Evolutionary conservation across 2,888 invertebrate species (phyloP), one percentile per base, ranked within the genome.

Genomic region (Orthonevra nobilis): DNA sequence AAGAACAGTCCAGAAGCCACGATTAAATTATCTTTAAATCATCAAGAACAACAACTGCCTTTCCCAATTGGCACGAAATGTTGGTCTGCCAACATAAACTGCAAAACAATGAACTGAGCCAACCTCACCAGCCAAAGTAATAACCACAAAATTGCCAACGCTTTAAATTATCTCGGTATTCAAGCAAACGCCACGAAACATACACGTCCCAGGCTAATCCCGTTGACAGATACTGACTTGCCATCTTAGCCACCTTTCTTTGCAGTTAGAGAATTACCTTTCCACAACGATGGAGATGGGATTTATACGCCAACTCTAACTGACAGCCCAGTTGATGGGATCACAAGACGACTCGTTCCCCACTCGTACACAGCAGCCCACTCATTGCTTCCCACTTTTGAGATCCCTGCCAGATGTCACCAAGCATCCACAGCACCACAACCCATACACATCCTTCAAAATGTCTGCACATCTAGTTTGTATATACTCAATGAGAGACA

Each of bases 371-470:
- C 30, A 10, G 7, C 42, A 36, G 42, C 73, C 79, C 73, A 79
- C 73, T 73, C 73, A 79, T 79, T 79, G 79, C 68, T 79, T 79
- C 36, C 66, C 30, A 68, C 44, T 79, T 79, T 73, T 63, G 73
- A 73, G 56, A 68, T 68, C 73, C 66, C 72, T 79, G 79, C 79
- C 79, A 79, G 73, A 73, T 79, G 79, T 79, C 79, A 79, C 79
- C 79, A 48, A 32, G 56, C 61, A 56, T 72, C 73, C 20, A 79
- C 23, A 5, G 3, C 23, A 5, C 19, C 54, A 54, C 54, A 42
- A 26, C 48, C 73, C 72, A 44, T 68, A 56, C 66, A 79, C 48
- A 79, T 79, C 79, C 79, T 79, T 73, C 79, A 79, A 79, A 61
- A 66, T 68, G 79, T 79, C 79, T 79, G 66, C 73, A 73, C 73